Evolutionary conservation across 2,797 vertebrate genomes (phyloP), one percentile per base, ranked within the genome.

Genomic region (Anguilla pacifica): DNA sequence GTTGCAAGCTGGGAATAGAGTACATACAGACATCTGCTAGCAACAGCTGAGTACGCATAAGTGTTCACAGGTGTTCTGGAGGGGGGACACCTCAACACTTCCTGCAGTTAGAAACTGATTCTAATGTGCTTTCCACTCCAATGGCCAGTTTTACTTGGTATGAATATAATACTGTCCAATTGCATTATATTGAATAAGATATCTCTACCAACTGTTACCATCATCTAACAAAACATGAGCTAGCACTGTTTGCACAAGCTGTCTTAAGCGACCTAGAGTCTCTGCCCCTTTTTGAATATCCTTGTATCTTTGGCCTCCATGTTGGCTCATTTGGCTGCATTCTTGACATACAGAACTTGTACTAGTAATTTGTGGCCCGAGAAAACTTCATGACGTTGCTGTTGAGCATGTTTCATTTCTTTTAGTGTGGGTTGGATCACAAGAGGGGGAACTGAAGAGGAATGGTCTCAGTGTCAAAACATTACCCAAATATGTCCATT

Each of bases 291-390:
- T 13, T 72, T 72, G 28, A 72, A 77, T 43, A 77, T 77, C 22
- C 39, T 43, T 77, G 35, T 19, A 77, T 43, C 35, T 6, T 35
- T n/a, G 25, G 74, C 39, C 74, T 4, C 74, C 35, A 19, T 35
- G 19, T 19, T 77, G 31, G 13, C 25, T 43, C 35, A 43, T 77
- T 43, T 6, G 11, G 31, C 39, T 9, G 31, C 55, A 85, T 43
- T 25, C 39, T 43, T 64, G 19, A 85, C 57, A 85, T 61, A 22
- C 31, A 64, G n/a, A n/a, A 64, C 84, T 64, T 85, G 59, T 85
- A 64, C 19, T 19, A 39, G 55, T 43, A 85, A 85, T 85, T 85
- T 85, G 84, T 64, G 84, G 84, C 84, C 53, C 22, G 35, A 22
- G 39, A 13, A 25, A 64, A 85, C 57, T 39, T 64, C 85, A 70